A percentile compares a stretch with the other conserved stretches of the same genome.
Conservation (phyloP, 2,888 invertebrate species). For the Adelphocoris suturalis region DNA sequence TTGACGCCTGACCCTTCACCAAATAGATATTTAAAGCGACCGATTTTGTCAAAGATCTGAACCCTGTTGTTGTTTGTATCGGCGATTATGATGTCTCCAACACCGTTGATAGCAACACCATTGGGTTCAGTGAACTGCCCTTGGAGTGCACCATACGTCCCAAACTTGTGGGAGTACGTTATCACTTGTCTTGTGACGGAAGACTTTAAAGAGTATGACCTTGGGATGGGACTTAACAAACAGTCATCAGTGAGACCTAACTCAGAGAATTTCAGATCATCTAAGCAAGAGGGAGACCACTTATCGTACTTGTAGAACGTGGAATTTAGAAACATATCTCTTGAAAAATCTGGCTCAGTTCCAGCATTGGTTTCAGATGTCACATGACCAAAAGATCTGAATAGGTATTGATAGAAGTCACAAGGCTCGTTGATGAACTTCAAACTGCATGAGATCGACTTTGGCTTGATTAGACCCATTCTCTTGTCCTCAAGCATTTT, state of each 20-base stretch:
- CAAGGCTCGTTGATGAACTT: slow-evolving; percentile 98
- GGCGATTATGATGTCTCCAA: slow-evolving; percentile 98
- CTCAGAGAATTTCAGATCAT: slow-evolving; percentile 67
- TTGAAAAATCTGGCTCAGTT: slow-evolving; percentile 81
- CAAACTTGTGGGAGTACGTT: slow-evolving; percentile 99
- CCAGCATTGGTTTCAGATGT: slow-evolving; percentile 78
- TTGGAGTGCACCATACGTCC: slow-evolving; percentile 98
- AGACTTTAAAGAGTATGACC: slow-evolving; percentile 86
- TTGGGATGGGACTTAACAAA: slow-evolving; percentile 91
- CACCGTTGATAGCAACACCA: slow-evolving; percentile 99
- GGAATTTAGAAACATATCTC: slow-evolving; percentile 45
- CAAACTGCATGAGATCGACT: slow-evolving; percentile 90
- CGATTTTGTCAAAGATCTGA: slow-evolving; percentile 99
- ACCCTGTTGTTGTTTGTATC: slow-evolving; percentile 99
- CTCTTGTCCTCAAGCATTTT: slow-evolving; percentile 94
- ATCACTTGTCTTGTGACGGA: slow-evolving; percentile 99
- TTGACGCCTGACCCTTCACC: slow-evolving; percentile 96
- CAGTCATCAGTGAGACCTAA: slow-evolving; percentile 84
- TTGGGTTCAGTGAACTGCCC: slow-evolving; percentile 99
- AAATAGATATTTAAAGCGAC: slow-evolving; percentile 98
- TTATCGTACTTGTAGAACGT: slow-evolving; percentile 68
- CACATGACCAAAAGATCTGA: slow-evolving; percentile 97
- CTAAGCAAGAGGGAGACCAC: slow-evolving; percentile 72
- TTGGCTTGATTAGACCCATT: slow-evolving; percentile 89
- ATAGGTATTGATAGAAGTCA: slow-evolving; percentile 95